Conservation (phyloP, 1,140 invertebrate species). For the Apis laboriosa region DNA sequence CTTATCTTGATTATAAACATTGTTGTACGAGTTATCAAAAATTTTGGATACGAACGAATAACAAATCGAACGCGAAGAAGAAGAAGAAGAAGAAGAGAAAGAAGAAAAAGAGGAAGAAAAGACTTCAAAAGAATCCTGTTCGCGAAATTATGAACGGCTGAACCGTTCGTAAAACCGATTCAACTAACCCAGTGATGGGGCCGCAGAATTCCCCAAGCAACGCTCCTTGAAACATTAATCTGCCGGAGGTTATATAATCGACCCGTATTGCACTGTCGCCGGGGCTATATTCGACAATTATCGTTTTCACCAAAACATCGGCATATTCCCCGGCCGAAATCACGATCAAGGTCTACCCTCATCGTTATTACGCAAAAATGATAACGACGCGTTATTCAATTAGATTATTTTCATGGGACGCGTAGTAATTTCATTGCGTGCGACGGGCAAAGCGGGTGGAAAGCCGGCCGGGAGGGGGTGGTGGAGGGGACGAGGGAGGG, state of each 20-base stretch:
- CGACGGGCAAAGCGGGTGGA: constrained; percentile 36
- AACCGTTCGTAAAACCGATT: neutral
- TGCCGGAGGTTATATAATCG: constrained; percentile 22
- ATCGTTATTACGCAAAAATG: constrained; percentile 52
- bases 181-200: neutral
- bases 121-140: neutral
- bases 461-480: constrained; percentile 29
- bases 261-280: constrained; percentile 6
- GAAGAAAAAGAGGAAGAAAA: too few species aligned
- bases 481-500: neutral
- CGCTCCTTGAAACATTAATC: constrained; percentile 11
- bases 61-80: too few species aligned
- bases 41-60: too few species aligned
- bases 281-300: constrained; percentile 19
- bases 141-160: too few species aligned
- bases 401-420: constrained; percentile 63
- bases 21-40: too few species aligned
- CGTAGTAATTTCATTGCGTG: constrained; percentile 58
- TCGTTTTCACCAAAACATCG: constrained; percentile 33
- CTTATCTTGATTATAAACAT: too few species aligned
- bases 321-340: constrained; percentile 38
- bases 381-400: constrained; percentile 61
- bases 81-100: too few species aligned
- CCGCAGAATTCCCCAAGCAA: neutral
- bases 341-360: constrained; percentile 46